Base-by-base conservation (phyloP, 2,888 invertebrate species). In the Leuctra nigra region DNA sequence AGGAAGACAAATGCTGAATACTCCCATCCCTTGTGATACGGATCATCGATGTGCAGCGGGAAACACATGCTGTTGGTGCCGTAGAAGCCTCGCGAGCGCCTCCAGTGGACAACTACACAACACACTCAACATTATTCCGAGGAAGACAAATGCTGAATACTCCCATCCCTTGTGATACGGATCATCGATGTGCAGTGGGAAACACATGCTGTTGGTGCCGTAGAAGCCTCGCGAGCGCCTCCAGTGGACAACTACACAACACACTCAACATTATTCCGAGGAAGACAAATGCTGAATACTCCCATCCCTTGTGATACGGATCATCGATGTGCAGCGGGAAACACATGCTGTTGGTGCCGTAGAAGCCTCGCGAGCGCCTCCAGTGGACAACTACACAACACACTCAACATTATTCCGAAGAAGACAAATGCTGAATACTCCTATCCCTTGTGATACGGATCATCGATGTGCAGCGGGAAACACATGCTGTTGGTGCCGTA, bases 391-490 rank as follows among this genome's bases (percentile, higher is more conserved):
- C 79, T n/a, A n/a, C n/a, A n/a, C n/a, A n/a, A n/a, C n/a, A n/a
- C n/a, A n/a, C n/a, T n/a, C n/a, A n/a, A n/a, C n/a, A n/a, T n/a
- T n/a, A n/a, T n/a, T n/a, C n/a, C n/a, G n/a, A n/a, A n/a, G n/a
- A n/a, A n/a, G n/a, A 86, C 77, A 65, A 85, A 80, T 0, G 83
- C 80, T 1, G 85, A 85, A 66, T 84, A 86, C 65, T 85, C 75
- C 85, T 85, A 86, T 16, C 86, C 86, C 22, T 86, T 80, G 68
- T 85, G 83, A 20, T 86, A 68, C n/a, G n/a, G n/a, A n/a, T n/a
- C n/a, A n/a, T n/a, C n/a, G n/a, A n/a, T n/a, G n/a, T n/a, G n/a
- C n/a, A n/a, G n/a, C 1, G 86, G 86, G 64, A 86, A 82, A 63
- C 86, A 86, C 65, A 85, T 78, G 44, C 83, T 81, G 54, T 82